Evolutionary conservation across 1,140 invertebrate genomes (phyloP), one percentile per base, ranked within the genome.

Genomic region (Physella acuta): DNA sequence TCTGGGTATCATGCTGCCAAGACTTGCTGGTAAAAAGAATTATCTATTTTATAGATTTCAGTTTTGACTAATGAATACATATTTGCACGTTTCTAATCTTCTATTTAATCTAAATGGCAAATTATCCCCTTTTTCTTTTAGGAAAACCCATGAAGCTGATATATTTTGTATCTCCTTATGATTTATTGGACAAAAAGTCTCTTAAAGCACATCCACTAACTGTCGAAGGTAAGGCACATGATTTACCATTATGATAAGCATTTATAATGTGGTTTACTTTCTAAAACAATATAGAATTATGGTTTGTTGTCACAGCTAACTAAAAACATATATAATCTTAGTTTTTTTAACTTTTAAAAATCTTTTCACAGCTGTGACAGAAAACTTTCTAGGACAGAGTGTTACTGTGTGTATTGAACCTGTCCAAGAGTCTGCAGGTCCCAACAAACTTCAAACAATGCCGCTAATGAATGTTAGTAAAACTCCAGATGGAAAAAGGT

Each of bases 111-210:
- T 14, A 59, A 31, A 59, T 11, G 28, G 2, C 8, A 11, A n/a
- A n/a, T n/a, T 44, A 8, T 44, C 39, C 20, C 8, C 20, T 20
- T 68, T 66, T 65, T 70, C 73, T 85, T 84, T 33, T 82, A 91
- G 90, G 94, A 39, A 93, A 95, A 82, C 92, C 94, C 0, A 94
- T 97, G 92, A 93, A 93, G 76, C 83, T 98, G 17, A 95, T 93
- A 0, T 98, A 96, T 83, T 97, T 97, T 82, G 92, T 97, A 26
- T 93, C 93, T n/a, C 94, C 94, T 0, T 97, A 96, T 82, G 94
- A 97, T 82, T 86, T 97, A 24, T 86, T 96, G 72, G 91, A 95
- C 85, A 87, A 89, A 67, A 90, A 91, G 70, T 89, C 87, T 69
- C 90, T 90, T 76, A 88, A 89, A n/a, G 88, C 90, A 20, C 89